A percentile compares a stretch with the other conserved stretches of the same genome.
phyloP scores from a whole-genome alignment of 2,888 invertebrate genomes.

The Prosapia bicincta region DNA sequence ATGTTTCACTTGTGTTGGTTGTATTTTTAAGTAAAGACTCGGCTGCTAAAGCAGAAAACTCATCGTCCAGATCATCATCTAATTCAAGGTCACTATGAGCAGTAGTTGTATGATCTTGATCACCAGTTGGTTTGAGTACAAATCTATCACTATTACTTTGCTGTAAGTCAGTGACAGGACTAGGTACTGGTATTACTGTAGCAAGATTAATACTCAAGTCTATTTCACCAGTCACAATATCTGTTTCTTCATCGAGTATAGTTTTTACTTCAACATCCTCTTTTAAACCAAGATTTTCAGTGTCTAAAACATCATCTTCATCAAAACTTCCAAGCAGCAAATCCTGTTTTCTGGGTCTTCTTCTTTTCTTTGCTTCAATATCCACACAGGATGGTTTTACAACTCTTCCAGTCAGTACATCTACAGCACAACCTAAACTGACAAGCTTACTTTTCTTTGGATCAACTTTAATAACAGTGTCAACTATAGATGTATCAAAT shows the following conservation, averaged over 20 bases:
- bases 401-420: slow-evolving; percentile 79
- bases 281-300: not conserved
- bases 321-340: slow-evolving; percentile 60
- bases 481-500: slow-evolving; percentile 85
- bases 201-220: slow-evolving; percentile 41
- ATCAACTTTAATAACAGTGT: slow-evolving; percentile 77
- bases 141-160: not conserved
- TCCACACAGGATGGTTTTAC: slow-evolving; percentile 60
- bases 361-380: slow-evolving; percentile 43
- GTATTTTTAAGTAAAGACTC: slow-evolving; percentile 64
- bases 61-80: slow-evolving; percentile 66
- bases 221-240: slow-evolving; percentile 45
- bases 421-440: slow-evolving; percentile 81
- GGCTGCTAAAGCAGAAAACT: slow-evolving; percentile 74
- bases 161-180: slow-evolving; percentile 13
- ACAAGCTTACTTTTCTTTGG: slow-evolving; percentile 64
- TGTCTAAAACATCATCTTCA: slow-evolving; percentile 48
- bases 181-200: slow-evolving; percentile 14
- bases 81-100: slow-evolving; percentile 26
- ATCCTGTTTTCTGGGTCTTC: slow-evolving; percentile 51
- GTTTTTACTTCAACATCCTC: slow-evolving; percentile 43
- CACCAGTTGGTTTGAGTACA: not conserved
- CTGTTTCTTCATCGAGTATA: slow-evolving; percentile 68
- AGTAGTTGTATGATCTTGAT: not conserved
- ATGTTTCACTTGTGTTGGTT: slow-evolving; percentile 42